Percentiles rank a stretch among this genome's conserved stretches.
Conservation (phyloP, 2,113 vertebrate genomes). For the Tragelaphus strepsiceros region DNA sequence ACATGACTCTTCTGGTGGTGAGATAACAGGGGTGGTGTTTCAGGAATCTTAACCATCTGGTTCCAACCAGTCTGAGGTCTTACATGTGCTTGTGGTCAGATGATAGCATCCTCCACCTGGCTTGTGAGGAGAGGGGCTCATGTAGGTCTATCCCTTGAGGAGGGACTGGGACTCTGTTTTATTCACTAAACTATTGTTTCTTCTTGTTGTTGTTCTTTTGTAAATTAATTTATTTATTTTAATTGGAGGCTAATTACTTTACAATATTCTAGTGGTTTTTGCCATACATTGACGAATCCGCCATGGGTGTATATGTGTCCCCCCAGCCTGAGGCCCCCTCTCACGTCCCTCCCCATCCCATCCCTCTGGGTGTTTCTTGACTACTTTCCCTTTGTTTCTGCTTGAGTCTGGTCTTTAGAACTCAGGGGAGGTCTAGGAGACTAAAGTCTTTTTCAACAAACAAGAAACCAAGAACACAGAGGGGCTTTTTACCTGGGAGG, state of each 20-base stretch:
- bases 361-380: not conserved
- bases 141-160: not conserved
- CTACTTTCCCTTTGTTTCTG: not conserved
- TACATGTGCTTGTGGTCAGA: not conserved
- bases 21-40: not conserved
- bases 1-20: not conserved
- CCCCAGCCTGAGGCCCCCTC: not conserved
- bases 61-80: not conserved
- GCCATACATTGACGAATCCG: not conserved
- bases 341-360: not conserved
- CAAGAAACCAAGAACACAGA: not conserved
- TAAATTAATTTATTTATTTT: not conserved
- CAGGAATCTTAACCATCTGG: not conserved
- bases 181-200: not conserved
- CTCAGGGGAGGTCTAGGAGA: not conserved
- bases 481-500: not conserved
- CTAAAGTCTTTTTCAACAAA: not conserved
- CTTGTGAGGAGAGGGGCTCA: not conserved
- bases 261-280: not conserved
- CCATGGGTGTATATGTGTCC: not conserved
- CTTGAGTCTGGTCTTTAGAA: not conserved
- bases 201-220: not conserved
- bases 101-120: not conserved
- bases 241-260: not conserved
- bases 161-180: not conserved